phyloP scores from a whole-genome alignment of 2,888 invertebrate species.

The Notocelia uddmanniana region DNA sequence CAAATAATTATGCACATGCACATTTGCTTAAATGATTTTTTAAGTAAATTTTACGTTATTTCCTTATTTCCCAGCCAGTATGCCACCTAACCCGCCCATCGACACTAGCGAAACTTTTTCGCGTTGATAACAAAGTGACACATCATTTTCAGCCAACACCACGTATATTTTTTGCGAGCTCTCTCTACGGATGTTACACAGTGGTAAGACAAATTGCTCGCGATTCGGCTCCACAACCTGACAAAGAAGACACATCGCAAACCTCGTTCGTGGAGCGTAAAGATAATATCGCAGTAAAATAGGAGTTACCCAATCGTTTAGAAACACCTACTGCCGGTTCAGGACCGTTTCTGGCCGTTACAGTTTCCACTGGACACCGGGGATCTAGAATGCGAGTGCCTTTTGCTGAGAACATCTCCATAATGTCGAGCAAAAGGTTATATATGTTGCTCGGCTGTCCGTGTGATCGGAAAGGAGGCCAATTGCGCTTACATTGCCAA shows the following conservation, averaged over 20 bases:
- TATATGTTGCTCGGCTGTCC: neutral
- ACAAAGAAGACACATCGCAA: conserved; percentile 21
- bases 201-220: conserved; percentile 20
- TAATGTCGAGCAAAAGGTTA: neutral
- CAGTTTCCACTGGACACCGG: neutral
- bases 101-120: neutral
- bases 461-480: neutral
- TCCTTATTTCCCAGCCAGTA: too few species aligned
- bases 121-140: conserved; percentile 3
- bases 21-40: neutral
- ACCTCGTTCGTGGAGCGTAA: conserved; percentile 13
- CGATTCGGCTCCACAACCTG: neutral
- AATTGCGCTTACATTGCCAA: conserved; percentile 4
- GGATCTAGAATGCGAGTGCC: neutral
- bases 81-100: neutral
- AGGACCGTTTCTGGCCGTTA: neutral
- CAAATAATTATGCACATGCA: too few species aligned
- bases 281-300: conserved; percentile 18
- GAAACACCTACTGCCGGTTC: neutral
- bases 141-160: conserved; percentile 7
- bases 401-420: neutral
- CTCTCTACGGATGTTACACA: neutral
- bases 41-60: neutral
- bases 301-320: neutral
- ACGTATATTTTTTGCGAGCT: conserved; percentile 1